These are phyloP conservation scores for Mergus octosetaceus DNA, from an alignment of 2,797 vertebrate species.

Conservation along the genomic window DNA sequence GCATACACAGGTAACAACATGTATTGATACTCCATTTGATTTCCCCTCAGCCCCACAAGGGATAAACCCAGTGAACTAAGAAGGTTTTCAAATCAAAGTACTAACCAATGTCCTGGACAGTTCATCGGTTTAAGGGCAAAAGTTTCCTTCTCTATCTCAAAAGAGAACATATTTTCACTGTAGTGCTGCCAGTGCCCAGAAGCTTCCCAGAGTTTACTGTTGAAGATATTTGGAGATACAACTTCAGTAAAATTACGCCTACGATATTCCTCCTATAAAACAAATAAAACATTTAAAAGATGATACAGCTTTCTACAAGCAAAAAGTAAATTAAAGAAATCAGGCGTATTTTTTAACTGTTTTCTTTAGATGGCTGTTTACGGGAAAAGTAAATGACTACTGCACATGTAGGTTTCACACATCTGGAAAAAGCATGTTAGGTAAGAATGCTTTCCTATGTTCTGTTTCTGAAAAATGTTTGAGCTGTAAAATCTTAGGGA, in stretches of 20 bases:
- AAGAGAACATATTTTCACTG: constrained; percentile 94
- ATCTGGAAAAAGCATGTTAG: neutral
- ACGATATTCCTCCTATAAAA: constrained; percentile 87
- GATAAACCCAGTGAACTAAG: neutral
- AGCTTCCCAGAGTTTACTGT: constrained; percentile 92
- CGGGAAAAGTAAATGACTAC: neutral
- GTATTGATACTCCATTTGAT: neutral
- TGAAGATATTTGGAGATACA: constrained; percentile 91
- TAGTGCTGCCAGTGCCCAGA: constrained; percentile 97
- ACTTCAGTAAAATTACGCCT: constrained; percentile 90
- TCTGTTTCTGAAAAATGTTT: neutral
- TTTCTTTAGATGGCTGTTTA: neutral
- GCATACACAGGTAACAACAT: neutral
- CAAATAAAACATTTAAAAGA: neutral
- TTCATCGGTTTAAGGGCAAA: constrained; percentile 98
- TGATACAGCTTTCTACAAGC: neutral
- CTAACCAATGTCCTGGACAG: constrained; percentile 95
- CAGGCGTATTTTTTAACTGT: neutral
- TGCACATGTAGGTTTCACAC: accelerated
- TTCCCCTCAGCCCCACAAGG: neutral
- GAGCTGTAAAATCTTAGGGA: neutral
- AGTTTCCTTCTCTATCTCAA: constrained; percentile 89
- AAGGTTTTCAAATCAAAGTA: neutral
- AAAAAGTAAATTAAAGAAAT: too few species aligned
- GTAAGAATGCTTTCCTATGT: neutral